Percentiles rank a stretch among this genome's conserved stretches.
These are phyloP conservation scores for Lepidurus arcticus DNA, from an alignment of 1,140 invertebrate species.

Conservation along the genomic window DNA sequence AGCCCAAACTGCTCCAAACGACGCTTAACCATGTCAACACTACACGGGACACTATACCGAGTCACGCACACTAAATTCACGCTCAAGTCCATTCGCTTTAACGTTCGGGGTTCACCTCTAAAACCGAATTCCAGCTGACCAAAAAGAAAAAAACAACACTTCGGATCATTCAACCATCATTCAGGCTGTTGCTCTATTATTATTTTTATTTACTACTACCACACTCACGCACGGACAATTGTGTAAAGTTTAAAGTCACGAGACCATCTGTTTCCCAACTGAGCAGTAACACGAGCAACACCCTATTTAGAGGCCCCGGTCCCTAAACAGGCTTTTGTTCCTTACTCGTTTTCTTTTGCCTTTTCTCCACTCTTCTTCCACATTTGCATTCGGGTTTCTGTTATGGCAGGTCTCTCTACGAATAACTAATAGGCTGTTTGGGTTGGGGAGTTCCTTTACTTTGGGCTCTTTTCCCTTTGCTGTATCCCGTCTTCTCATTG, in stretches of 20 bases:
- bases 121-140: background rate
- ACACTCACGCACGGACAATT: background rate
- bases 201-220: too few species aligned
- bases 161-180: background rate
- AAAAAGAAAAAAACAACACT: background rate
- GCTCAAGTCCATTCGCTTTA: background rate
- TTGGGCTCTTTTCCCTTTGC: background rate
- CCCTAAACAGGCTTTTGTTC: background rate
- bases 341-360: background rate
- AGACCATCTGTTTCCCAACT: background rate
- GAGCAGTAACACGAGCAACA: background rate
- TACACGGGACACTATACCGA: background rate
- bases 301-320: background rate
- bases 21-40: background rate
- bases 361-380: background rate
- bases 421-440: conserved; percentile 4
- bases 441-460: background rate
- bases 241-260: background rate
- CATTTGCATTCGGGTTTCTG: background rate
- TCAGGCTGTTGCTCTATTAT: background rate
- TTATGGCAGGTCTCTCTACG: background rate
- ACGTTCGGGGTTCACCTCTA: too few species aligned
- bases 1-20: background rate
- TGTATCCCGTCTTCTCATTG: background rate
- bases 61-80: background rate